Base-by-base conservation (phyloP, 2,888 invertebrate species). In the Monopis laevigella region DNA sequence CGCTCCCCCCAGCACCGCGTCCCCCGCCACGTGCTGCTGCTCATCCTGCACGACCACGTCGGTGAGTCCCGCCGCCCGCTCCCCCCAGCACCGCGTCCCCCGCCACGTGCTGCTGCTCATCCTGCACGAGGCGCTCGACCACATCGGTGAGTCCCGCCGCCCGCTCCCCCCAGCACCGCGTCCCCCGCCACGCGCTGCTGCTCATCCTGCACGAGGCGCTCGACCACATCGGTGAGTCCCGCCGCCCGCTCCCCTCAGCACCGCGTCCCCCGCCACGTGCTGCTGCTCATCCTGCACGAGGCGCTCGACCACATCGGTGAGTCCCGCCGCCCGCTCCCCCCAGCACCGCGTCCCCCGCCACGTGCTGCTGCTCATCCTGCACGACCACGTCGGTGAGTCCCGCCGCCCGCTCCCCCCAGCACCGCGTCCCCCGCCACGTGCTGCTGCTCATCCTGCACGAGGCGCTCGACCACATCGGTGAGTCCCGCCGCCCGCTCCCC, bases 211-310 rank as follows among this genome's bases (percentile, higher is more conserved):
- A 85, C 44, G 77, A 82, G 48, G 83, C 89, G 46, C 83, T 88
- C 44, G 69, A 73, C 41, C 88, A 88, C 55, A 86, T 85, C 48
- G 82, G 83, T 80, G 56, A 55, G 48, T 32, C 13, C 3, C 16
- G 14, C 13, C 13, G 30, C 3, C 13, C 3, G n/a, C n/a, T n/a
- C n/a, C n/a, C n/a, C 89, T 57, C 84, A 96, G 50, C 87, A 96
- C 40, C 83, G 86, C 57, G 90, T 90, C 61, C 88, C 87, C 55
- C 88, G 89, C 38, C 78, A 81, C 42, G 89, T 91, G 53, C 82
- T 95, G 46, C 86, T 88, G 53, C 89, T 90, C 61, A 86, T 92
- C 11, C 86, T 90, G 24, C 97, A 96, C 96, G 90, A 93, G 65
- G 82, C 88, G 44, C 83, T 97, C 51, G 84, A 96, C 51, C 84